A percentile compares a stretch with the other conserved stretches of the same genome.
Conservation (phyloP, 2,888 invertebrate genomes). For the Stenotaenia linearis region DNA sequence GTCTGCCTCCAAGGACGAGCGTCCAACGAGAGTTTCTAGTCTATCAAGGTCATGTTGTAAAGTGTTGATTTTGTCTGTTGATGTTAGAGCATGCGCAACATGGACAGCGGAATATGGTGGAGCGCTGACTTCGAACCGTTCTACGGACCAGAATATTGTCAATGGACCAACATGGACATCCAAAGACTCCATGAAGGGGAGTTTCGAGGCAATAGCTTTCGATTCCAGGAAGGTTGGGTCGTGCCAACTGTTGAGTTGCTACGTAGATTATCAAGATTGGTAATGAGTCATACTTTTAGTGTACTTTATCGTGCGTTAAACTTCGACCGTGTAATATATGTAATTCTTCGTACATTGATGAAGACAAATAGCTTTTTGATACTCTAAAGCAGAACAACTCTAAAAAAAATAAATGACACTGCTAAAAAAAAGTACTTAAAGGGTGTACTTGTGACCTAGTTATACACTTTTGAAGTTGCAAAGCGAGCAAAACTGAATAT, state of each 20-base stretch:
- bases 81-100: background rate
- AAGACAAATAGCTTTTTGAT: too few species aligned
- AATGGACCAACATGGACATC: constrained; percentile 24
- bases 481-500: too few species aligned
- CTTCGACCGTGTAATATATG: too few species aligned
- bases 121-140: constrained; percentile 8
- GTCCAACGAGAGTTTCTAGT: background rate
- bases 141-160: constrained; percentile 28
- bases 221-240: constrained; percentile 30
- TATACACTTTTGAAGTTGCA: too few species aligned
- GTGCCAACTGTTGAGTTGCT: constrained; percentile 26
- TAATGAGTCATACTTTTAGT: background rate
- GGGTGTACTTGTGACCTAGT: too few species aligned
- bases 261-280: constrained; percentile 3
- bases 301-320: background rate
- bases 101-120: background rate
- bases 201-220: constrained; percentile 19
- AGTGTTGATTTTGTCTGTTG: background rate
- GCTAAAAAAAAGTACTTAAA: too few species aligned
- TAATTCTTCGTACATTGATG: too few species aligned
- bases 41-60: background rate
- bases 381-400: too few species aligned
- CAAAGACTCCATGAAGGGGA: constrained; percentile 14
- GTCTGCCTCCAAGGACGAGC: background rate
- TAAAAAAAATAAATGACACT: too few species aligned